phyloP scores from a whole-genome alignment of 2,888 invertebrate species.

The Lasioglossum leucozonium region DNA sequence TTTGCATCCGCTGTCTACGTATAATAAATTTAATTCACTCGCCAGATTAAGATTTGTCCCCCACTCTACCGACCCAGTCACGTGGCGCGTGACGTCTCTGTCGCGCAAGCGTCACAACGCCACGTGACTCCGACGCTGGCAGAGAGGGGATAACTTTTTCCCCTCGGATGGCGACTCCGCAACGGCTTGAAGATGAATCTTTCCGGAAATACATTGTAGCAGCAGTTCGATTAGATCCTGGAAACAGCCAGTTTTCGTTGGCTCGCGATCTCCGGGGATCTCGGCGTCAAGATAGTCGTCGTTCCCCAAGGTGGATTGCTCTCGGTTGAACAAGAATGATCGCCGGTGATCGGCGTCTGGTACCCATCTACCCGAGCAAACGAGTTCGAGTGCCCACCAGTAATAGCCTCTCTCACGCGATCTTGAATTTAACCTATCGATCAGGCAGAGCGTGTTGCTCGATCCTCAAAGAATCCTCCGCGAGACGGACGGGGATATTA shows the following conservation, averaged over 20 bases:
- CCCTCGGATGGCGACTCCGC: no score
- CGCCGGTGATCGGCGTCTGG: constrained; percentile 61
- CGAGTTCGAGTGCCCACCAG: constrained; percentile 48
- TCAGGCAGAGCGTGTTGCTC: constrained; percentile 54
- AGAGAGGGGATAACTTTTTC: no score
- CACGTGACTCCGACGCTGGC: no score
- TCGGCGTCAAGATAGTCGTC: constrained; percentile 26
- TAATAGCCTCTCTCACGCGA: constrained; percentile 70
- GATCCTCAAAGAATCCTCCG: constrained; percentile 46
- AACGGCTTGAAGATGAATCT: not conserved
- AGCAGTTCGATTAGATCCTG: constrained; percentile 4
- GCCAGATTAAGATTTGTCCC: no score
- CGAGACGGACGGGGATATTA: constrained; percentile 53
- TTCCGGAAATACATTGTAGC: not conserved
- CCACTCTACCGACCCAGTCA: no score
- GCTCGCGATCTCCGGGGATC: not conserved
- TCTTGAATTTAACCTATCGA: constrained; percentile 70
- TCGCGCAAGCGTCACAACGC: no score
- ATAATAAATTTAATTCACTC: no score
- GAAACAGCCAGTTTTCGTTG: constrained; percentile 9
- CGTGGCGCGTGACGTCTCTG: no score
- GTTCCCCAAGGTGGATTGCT: constrained; percentile 36
- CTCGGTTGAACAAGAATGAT: constrained; percentile 57
- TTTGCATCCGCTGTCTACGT: no score
- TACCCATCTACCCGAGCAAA: constrained; percentile 61